These are phyloP conservation scores for Lemur catta DNA, from an alignment of 2,797 vertebrate species.

Conservation along the genomic window DNA sequence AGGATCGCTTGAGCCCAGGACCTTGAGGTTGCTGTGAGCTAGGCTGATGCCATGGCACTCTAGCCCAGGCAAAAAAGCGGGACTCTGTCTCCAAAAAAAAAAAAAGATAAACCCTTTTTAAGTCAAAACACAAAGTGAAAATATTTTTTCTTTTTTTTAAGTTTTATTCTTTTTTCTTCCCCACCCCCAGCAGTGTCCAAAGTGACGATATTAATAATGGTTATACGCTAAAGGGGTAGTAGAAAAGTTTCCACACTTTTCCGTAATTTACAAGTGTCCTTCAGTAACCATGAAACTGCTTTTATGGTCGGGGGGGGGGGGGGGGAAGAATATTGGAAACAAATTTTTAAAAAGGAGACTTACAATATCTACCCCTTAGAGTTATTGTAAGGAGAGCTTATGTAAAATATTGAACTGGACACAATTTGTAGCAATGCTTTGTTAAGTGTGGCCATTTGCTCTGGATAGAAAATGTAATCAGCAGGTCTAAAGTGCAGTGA, in stretches of 20 bases:
- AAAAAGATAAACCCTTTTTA: not conserved
- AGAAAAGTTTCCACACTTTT: not conserved
- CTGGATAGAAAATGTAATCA: not conserved
- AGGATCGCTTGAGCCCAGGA: too few relatives aligned
- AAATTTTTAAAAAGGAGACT: not conserved
- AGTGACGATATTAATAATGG: not conserved
- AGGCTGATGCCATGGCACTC: too few relatives aligned
- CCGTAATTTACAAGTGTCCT: not conserved
- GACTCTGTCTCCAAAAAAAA: too few relatives aligned
- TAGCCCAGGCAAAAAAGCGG: too few relatives aligned
- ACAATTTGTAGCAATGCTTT: not conserved
- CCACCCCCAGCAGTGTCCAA: not conserved
- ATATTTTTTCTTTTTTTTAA: too few relatives aligned
- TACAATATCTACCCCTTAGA: not conserved
- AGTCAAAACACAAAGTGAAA: too few relatives aligned
- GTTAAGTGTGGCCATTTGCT: not conserved
- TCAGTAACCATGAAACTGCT: not conserved
- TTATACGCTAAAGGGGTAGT: not conserved
- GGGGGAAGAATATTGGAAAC: not conserved
- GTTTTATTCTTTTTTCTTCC: too few relatives aligned
- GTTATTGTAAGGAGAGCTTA: not conserved
- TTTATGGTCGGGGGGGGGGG: not conserved
- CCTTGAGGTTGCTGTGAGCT: too few relatives aligned
- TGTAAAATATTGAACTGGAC: not conserved
- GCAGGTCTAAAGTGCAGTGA: not conserved